phyloP scores from a whole-genome alignment of 1,140 invertebrate species.

The Drosophila pachea region DNA sequence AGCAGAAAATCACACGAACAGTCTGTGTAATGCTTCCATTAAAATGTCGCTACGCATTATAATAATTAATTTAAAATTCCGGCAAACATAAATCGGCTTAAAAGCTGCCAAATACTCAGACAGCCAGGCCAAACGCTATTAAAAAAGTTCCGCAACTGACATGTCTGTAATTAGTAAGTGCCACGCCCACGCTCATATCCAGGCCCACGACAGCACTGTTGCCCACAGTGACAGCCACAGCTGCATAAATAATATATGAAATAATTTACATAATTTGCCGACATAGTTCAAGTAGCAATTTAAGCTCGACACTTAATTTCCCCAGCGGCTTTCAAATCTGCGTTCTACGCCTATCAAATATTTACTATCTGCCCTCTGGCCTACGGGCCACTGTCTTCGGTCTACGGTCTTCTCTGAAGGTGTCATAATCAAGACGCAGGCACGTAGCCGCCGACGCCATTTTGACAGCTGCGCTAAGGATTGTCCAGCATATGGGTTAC shows the following conservation, averaged over 20 bases:
- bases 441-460: slow-evolving; percentile 28
- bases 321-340: slow-evolving; percentile 58
- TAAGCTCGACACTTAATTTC: slow-evolving; percentile 67
- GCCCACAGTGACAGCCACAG: not conserved
- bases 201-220: slow-evolving; percentile 8
- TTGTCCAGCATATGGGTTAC: slow-evolving; percentile 27
- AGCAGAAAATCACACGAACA: slow-evolving; percentile 1
- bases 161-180: slow-evolving; percentile 62
- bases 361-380: slow-evolving; percentile 58
- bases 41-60: slow-evolving; percentile 63
- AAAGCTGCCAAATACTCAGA: slow-evolving; percentile 56
- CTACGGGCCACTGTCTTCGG: not conserved
- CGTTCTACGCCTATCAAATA: slow-evolving; percentile 66
- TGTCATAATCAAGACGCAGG: slow-evolving; percentile 23
- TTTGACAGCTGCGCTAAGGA: slow-evolving; percentile 25
- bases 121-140: slow-evolving; percentile 60
- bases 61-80: slow-evolving; percentile 67
- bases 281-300: slow-evolving; percentile 62
- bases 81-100: slow-evolving; percentile 63
- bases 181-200: slow-evolving; percentile 23
- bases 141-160: slow-evolving; percentile 57
- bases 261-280: slow-evolving; percentile 65
- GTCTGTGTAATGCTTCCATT: slow-evolving; percentile 47
- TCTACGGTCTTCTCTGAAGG: not conserved
- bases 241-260: slow-evolving; percentile 63